A percentile compares a stretch with the other conserved stretches of the same genome.
These are phyloP conservation scores for Hyaena hyaena DNA, from an alignment of 2,113 vertebrate species.

Conservation along the genomic window DNA sequence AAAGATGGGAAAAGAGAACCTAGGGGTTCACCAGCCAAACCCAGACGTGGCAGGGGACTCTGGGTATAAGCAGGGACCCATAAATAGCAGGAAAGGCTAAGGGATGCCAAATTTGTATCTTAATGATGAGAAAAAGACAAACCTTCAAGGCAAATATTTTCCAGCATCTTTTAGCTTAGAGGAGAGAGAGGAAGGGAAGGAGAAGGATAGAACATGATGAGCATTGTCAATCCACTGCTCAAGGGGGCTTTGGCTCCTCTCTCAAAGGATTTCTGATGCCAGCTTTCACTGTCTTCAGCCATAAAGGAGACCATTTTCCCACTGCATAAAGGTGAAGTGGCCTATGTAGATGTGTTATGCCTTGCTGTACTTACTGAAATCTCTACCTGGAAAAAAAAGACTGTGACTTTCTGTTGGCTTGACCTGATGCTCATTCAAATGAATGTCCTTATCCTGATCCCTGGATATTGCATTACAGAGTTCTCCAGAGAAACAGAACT, in stretches of 20 bases:
- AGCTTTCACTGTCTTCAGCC: neutral
- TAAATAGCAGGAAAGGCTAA: neutral
- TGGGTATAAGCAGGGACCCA: constrained; percentile 40
- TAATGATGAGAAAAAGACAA: constrained; percentile 67
- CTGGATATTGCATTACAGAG: neutral
- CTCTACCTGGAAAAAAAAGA: neutral
- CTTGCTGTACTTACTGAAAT: neutral
- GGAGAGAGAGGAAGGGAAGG: neutral
- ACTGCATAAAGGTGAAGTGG: neutral
- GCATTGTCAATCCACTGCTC: neutral
- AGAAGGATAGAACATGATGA: neutral
- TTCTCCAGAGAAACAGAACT: neutral
- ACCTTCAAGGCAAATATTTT: constrained; percentile 53
- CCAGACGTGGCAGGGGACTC: constrained; percentile 19
- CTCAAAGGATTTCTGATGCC: neutral
- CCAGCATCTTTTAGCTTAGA: constrained; percentile 37
- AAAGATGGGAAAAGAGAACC: constrained; percentile 72
- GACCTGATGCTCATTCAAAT: neutral
- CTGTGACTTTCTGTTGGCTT: neutral
- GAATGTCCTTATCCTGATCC: neutral
- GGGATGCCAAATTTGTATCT: constrained; percentile 71
- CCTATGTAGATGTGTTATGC: accelerated
- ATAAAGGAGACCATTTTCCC: neutral
- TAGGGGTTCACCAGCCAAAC: constrained; percentile 59
- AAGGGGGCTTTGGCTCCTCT: neutral